These are phyloP conservation scores for Netelia virgata DNA, from an alignment of 2,888 invertebrate genomes.

Conservation along the genomic window DNA sequence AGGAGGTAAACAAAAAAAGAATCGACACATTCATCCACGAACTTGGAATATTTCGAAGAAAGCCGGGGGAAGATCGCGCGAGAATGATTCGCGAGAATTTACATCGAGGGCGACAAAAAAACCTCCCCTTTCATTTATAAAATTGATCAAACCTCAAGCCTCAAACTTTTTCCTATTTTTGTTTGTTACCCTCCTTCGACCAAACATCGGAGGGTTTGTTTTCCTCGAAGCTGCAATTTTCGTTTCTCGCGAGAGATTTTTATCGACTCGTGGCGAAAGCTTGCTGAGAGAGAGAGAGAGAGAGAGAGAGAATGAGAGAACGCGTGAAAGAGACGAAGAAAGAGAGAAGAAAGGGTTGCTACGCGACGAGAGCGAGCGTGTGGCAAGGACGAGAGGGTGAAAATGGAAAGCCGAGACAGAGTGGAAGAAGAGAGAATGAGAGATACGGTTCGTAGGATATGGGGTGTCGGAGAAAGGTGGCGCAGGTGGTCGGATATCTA, in stretches of 20 bases:
- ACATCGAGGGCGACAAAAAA: too few species aligned
- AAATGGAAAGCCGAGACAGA: conserved; percentile 4
- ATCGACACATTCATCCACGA: background rate
- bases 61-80: background rate
- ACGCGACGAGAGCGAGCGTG: background rate
- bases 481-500: conserved; percentile 75
- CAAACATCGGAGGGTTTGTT: background rate
- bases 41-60: background rate
- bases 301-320: conserved; percentile 20
- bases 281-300: background rate
- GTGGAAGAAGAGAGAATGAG: conserved; percentile 20
- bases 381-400: background rate
- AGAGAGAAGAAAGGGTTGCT: background rate
- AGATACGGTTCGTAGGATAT: conserved; percentile 12
- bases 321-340: background rate
- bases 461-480: conserved; percentile 52
- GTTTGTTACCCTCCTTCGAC: background rate
- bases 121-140: too few species aligned
- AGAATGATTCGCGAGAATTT: background rate
- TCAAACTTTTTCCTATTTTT: background rate
- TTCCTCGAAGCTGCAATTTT: background rate
- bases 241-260: background rate
- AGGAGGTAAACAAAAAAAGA: background rate
- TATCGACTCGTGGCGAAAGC: conserved; percentile 1
- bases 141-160: too few species aligned